phyloP scores from a whole-genome alignment of 2,113 vertebrate species.

The Tachysurus vachellii region DNA sequence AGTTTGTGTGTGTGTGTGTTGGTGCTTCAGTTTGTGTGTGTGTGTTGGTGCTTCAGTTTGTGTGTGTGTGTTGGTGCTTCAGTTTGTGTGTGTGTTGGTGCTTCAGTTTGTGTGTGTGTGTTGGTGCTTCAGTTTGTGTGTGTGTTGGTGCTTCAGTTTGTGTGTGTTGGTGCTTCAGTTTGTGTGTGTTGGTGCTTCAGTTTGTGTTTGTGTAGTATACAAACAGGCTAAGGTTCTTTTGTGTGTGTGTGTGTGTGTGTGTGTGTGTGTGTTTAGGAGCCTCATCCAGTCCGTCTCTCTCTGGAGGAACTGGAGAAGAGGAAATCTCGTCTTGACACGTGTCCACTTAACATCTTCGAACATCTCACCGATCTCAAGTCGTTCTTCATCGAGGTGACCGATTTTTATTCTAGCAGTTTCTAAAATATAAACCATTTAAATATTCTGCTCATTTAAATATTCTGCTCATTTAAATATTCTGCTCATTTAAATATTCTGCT shows the following conservation, averaged over 20 bases:
- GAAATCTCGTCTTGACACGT: constrained; percentile 81
- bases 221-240: background rate
- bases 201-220: too few relatives aligned
- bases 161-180: background rate
- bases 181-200: background rate
- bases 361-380: constrained; percentile 92
- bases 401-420: background rate
- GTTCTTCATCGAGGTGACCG: constrained; percentile 91
- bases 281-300: constrained; percentile 88
- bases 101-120: background rate
- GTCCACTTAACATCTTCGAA: constrained; percentile 86
- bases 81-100: background rate
- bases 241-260: background rate
- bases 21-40: background rate
- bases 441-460: too few relatives aligned
- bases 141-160: background rate
- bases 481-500: too few relatives aligned
- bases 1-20: background rate
- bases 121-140: too few relatives aligned
- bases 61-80: background rate
- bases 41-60: too few relatives aligned
- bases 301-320: constrained; percentile 88
- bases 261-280: constrained; percentile 75
- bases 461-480: too few relatives aligned
- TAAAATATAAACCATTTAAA: background rate